Evolutionary conservation across 1,140 invertebrate genomes (phyloP).

Genomic region (Meloidogyne chitwoodi): DNA sequence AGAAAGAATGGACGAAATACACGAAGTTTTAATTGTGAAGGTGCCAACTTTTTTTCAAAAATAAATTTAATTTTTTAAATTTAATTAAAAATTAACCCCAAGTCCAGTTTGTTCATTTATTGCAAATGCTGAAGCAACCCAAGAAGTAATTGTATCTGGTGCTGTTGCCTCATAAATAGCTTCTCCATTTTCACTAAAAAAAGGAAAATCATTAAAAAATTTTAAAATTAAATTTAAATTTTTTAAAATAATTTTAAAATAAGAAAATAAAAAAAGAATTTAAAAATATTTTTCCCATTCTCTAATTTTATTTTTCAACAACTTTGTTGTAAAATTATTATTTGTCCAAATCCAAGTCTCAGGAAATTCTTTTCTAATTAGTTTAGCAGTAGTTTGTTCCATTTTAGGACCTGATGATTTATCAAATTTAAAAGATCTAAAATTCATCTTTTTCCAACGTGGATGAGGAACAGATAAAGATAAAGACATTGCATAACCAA

Average conservation of each 20-base stretch:
- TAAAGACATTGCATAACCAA: conserved; percentile 2
- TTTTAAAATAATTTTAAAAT: not conserved
- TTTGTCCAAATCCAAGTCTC: conserved; percentile 50
- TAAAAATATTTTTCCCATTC: not conserved
- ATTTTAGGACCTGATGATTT: not conserved
- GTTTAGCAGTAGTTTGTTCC: not conserved
- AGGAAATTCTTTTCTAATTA: conserved; percentile 35
- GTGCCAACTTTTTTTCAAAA: conserved; percentile 10
- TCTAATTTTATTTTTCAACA: not conserved
- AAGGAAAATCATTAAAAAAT: not conserved
- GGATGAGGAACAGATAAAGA: conserved; percentile 6
- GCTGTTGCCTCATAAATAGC: conserved; percentile 65
- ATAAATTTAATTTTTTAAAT: not conserved
- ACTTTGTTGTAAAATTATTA: not conserved
- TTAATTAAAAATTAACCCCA: conserved; percentile 66
- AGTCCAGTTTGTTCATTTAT: conserved; percentile 77
- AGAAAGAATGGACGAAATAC: conserved; percentile 85
- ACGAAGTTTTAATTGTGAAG: conserved; percentile 65
- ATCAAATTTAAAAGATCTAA: not conserved
- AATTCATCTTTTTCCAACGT: not conserved
- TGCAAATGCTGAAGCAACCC: conserved; percentile 86
- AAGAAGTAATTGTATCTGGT: conserved; percentile 85
- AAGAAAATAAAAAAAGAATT: not conserved
- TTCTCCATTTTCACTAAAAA: conserved; percentile 65
- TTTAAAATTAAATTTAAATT: conserved; percentile 3